These are phyloP conservation scores for Calephelis perditalis DNA, from an alignment of 2,888 invertebrate genomes.

Conservation along the genomic window DNA sequence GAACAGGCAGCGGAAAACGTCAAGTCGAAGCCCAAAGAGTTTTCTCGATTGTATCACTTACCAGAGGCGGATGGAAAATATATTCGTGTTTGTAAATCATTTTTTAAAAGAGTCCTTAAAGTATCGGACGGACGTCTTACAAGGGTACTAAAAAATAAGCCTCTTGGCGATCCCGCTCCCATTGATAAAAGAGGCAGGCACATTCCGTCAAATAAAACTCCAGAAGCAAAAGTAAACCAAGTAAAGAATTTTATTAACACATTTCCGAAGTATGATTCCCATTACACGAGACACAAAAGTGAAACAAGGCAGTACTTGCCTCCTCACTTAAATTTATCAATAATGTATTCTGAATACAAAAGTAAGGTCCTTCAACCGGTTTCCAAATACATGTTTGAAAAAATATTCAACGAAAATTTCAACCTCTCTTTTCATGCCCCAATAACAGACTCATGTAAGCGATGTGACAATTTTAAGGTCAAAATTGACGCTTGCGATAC, in stretches of 20 bases:
- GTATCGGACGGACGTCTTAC: slow-evolving; percentile 26
- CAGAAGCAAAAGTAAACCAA: slow-evolving; percentile 22
- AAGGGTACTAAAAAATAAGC: slow-evolving; percentile 26
- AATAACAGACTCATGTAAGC: slow-evolving; percentile 24
- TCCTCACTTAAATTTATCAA: slow-evolving; percentile 14
- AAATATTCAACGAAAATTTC: slow-evolving; percentile 25
- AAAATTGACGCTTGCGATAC: slow-evolving; percentile 21
- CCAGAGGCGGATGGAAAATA: slow-evolving; percentile 21
- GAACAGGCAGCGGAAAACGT: slow-evolving; percentile 20
- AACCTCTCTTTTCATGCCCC: slow-evolving; percentile 23
- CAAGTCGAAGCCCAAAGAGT: slow-evolving; percentile 17
- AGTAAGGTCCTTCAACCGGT: slow-evolving; percentile 16
- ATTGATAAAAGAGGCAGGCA: slow-evolving; percentile 28
- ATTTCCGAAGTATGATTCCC: slow-evolving; percentile 23
- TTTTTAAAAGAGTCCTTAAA: slow-evolving; percentile 25
- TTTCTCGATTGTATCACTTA: slow-evolving; percentile 21
- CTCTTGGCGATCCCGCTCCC: slow-evolving; percentile 19
- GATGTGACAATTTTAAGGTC: slow-evolving; percentile 23
- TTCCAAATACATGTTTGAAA: slow-evolving; percentile 22
- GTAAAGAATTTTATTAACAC: slow-evolving; percentile 28
- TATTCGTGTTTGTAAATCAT: slow-evolving; percentile 21
- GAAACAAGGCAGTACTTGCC: slow-evolving; percentile 17
- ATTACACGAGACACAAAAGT: slow-evolving; percentile 21
- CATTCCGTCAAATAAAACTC: slow-evolving; percentile 27
- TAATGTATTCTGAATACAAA: slow-evolving; percentile 13